phyloP scores from a whole-genome alignment of 1,140 invertebrate genomes.

The Lepidurus packardi region DNA sequence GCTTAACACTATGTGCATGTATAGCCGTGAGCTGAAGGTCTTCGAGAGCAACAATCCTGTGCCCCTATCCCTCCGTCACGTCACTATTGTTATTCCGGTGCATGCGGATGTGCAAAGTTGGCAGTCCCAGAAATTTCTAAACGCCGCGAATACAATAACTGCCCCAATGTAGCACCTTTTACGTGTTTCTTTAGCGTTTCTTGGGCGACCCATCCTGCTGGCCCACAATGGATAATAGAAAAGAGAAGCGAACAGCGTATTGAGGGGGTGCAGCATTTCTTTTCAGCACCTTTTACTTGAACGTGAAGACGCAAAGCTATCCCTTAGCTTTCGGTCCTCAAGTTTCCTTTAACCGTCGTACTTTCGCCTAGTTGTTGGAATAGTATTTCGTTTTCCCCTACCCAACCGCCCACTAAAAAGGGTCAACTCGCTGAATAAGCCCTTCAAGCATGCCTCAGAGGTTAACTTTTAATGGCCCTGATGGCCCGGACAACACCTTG shows the following conservation, averaged over 20 bases:
- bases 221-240: neutral
- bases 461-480: neutral
- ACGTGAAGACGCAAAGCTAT: neutral
- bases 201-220: neutral
- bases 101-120: conserved; percentile 21
- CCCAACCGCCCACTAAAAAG: neutral
- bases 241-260: neutral
- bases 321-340: neutral
- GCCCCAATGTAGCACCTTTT: neutral
- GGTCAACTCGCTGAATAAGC: neutral
- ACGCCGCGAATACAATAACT: neutral
- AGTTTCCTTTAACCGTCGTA: neutral
- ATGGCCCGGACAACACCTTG: conserved; percentile 2
- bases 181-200: neutral
- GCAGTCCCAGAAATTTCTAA: neutral
- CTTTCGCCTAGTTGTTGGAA: neutral
- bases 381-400: neutral
- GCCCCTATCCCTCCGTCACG: conserved; percentile 7
- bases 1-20: neutral
- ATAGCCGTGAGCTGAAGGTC: neutral
- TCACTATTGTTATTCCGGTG: neutral
- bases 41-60: neutral
- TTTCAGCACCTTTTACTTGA: neutral
- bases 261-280: neutral
- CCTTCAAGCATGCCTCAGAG: neutral